A percentile compares a stretch with the other conserved stretches of the same genome.
Conservation (phyloP, 2,888 invertebrate genomes). For the Siphonodentalium dalli region DNA sequence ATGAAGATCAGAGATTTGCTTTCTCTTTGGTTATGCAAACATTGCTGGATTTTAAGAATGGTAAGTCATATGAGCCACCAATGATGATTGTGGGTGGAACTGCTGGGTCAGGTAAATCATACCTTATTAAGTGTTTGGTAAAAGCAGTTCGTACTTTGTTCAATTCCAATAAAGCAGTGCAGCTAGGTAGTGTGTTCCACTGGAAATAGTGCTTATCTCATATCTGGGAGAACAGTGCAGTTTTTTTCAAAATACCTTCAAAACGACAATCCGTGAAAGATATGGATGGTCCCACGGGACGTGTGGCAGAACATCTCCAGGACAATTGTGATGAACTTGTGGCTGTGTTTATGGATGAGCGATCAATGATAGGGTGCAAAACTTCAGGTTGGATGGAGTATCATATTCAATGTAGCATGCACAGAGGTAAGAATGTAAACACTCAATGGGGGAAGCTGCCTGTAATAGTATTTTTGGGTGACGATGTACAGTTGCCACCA, state of each 20-base stretch:
- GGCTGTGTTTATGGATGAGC: constrained; percentile 33
- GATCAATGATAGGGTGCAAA: constrained; percentile 23
- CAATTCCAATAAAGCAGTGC: constrained; percentile 22
- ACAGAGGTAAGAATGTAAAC: constrained; percentile 3
- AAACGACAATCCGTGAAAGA: constrained; percentile 16
- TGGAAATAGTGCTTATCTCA: constrained; percentile 34
- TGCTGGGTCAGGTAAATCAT: constrained; percentile 24
- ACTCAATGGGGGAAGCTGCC: constrained; percentile 25
- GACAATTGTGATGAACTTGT: constrained; percentile 21
- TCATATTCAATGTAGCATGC: constrained; percentile 14
- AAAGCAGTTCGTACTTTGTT: constrained; percentile 4
- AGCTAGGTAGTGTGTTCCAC: constrained; percentile 34
- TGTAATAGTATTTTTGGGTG: constrained; percentile 27
- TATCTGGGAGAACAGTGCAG: constrained; percentile 30
- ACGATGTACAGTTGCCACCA: constrained; percentile 26
- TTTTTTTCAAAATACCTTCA: constrained; percentile 32
- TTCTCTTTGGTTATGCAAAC: constrained; percentile 30
- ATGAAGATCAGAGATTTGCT: constrained; percentile 28
- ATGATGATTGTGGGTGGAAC: constrained; percentile 25
- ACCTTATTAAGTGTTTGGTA: constrained; percentile 20
- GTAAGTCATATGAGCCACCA: constrained; percentile 8
- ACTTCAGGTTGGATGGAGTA: constrained; percentile 28
- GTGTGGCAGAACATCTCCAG: constrained; percentile 23
- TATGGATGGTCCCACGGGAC: constrained; percentile 30
- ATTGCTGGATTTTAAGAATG: constrained; percentile 6